phyloP scores from a whole-genome alignment of 2,113 vertebrate species.

The Poeciliopsis turrubarensis region DNA sequence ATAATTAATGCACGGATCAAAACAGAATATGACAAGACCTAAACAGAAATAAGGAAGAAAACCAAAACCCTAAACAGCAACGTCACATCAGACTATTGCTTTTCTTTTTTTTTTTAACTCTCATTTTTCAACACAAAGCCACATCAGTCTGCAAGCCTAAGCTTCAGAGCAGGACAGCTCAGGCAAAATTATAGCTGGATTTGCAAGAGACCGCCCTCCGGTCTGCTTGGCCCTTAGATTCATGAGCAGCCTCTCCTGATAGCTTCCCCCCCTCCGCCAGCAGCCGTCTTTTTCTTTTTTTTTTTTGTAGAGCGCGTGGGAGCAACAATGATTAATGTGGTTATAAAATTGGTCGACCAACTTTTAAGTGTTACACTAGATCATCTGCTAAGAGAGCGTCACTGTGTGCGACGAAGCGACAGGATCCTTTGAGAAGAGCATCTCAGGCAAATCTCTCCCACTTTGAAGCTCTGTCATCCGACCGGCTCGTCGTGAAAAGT shows the following conservation, averaged over 20 bases:
- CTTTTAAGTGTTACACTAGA: slow-evolving; percentile 68
- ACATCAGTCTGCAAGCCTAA: slow-evolving; percentile 1
- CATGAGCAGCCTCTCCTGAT: slow-evolving; percentile 44
- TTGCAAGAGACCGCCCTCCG: slow-evolving; percentile 20
- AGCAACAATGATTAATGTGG: slow-evolving; percentile 68
- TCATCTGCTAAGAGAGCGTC: slow-evolving; percentile 49
- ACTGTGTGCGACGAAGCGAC: slow-evolving; percentile 39
- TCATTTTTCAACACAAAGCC: too few relatives aligned
- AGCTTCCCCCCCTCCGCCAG: slow-evolving; percentile 32
- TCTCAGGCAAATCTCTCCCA: slow-evolving; percentile 61
- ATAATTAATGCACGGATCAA: too few relatives aligned
- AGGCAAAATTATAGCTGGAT: slow-evolving; percentile 23
- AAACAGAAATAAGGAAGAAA: too few relatives aligned
- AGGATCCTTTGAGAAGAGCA: slow-evolving; percentile 49
- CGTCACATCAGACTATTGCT: too few relatives aligned
- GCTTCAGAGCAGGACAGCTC: slow-evolving; percentile 28
- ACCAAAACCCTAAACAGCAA: too few relatives aligned
- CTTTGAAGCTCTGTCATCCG: slow-evolving; percentile 39
- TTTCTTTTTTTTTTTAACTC: too few relatives aligned
- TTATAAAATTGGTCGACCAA: slow-evolving; percentile 61
- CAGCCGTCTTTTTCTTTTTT: slow-evolving; percentile 12
- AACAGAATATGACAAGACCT: too few relatives aligned
- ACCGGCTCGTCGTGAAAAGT: slow-evolving; percentile 18
- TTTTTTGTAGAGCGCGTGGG: slow-evolving; percentile 3
- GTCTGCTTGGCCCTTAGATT: slow-evolving; percentile 51